Evolutionary conservation across 2,797 vertebrate species (phyloP).

Genomic region (Sebastes iracundus): DNA sequence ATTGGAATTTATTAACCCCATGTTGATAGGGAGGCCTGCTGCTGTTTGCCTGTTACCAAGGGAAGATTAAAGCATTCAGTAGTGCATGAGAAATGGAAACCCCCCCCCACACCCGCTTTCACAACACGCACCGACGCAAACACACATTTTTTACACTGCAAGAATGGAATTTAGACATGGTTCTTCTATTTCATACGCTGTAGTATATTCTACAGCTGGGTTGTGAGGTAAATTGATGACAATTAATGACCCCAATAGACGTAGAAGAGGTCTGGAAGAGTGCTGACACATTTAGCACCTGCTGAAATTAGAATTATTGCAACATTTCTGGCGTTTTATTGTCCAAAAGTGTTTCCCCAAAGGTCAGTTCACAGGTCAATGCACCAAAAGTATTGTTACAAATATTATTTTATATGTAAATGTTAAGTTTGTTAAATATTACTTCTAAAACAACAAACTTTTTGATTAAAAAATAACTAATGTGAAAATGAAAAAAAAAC

Average conservation of each 20-base stretch:
- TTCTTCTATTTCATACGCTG: neutral
- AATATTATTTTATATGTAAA: neutral
- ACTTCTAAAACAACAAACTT: neutral
- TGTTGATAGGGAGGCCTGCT: conserved; percentile 34
- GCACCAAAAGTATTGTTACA: neutral
- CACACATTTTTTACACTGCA: neutral
- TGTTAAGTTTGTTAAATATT: neutral
- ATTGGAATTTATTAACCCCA: conserved; percentile 36
- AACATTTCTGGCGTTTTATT: neutral
- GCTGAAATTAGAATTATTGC: neutral
- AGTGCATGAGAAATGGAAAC: conserved; percentile 28
- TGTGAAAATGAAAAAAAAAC: neutral
- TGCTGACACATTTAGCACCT: neutral
- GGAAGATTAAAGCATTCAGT: conserved; percentile 48
- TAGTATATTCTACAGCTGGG: neutral
- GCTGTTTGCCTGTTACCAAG: conserved; percentile 22
- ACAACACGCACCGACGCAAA: neutral
- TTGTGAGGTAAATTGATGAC: neutral
- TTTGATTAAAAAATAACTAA: neutral
- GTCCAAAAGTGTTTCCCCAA: neutral
- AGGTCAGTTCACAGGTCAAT: neutral
- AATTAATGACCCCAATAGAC: neutral
- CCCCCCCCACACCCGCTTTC: neutral
- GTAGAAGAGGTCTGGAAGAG: neutral
- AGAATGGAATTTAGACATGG: conserved; percentile 8